These are phyloP conservation scores for Cryptus viduatorius DNA, from an alignment of 2,888 invertebrate genomes.

Conservation along the genomic window DNA sequence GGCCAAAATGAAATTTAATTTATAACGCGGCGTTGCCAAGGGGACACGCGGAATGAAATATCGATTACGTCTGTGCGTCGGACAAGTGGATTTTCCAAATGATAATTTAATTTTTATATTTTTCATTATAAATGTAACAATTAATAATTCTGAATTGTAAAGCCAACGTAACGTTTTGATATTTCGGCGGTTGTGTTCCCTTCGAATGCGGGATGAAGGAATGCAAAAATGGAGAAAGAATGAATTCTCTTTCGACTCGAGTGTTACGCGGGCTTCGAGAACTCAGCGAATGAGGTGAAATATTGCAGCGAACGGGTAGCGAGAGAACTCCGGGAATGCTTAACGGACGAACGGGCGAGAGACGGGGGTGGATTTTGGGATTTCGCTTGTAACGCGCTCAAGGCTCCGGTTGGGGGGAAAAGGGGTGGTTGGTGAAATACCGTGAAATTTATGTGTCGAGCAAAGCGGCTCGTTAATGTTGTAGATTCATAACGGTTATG, in stretches of 20 bases:
- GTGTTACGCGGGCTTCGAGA: background rate
- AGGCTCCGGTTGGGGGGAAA: background rate
- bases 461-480: conserved; percentile 73
- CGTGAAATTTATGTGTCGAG: conserved; percentile 70
- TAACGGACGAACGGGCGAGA: conserved; percentile 7
- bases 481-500: conserved; percentile 73
- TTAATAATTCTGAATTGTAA: background rate
- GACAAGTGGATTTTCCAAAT: background rate
- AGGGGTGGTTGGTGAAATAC: conserved; percentile 65
- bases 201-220: background rate
- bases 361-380: conserved; percentile 51
- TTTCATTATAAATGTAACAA: background rate
- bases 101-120: background rate
- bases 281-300: background rate
- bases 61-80: background rate
- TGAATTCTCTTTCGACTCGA: background rate
- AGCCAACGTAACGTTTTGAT: background rate
- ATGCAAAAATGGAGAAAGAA: background rate
- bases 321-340: conserved; percentile 1
- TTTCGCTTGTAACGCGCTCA: conserved; percentile 53
- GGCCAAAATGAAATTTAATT: background rate
- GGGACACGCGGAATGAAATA: background rate
- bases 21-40: background rate
- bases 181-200: too few relatives aligned
- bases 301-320: background rate